Evolutionary conservation across 2,797 vertebrate genomes (phyloP), one percentile per base, ranked within the genome.

Genomic region (Molossus alvarezi): DNA sequence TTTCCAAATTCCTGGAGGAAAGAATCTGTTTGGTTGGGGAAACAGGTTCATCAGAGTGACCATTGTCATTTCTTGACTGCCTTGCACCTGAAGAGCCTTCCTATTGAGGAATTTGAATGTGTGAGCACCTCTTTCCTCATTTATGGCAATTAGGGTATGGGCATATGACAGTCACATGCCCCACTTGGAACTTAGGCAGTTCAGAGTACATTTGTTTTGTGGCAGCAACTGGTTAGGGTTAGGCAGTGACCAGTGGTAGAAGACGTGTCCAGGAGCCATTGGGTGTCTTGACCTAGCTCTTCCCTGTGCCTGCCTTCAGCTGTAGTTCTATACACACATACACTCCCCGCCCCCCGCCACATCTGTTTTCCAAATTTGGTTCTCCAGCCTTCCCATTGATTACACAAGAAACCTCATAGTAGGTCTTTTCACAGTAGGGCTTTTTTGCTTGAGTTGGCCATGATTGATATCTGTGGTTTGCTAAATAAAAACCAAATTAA

Each of bases 401-500:
- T 72, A 21, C 29, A 11, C 3, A 9, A 58, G 58, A 76, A 69
- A 71, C n/a, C 45, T 55, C 79, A 67, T 45, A 41, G 48, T 4
- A 33, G 45, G 41, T 10, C 76, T 90, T 91, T 86, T 41, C 8
- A 0, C n/a, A 48, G 57, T 65, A 60, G 75, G 48, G 9, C 51
- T 85, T 53, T 90, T 89, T 81, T 48, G 21, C 75, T 95, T 92
- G 69, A 37, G 4, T 62, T 90, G 73, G 55, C 72, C 65, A 94
- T 17, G 45, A 41, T 72, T 33, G 51, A 41, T 64, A 25, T 88
- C 77, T 90, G 9, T 76, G 88, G 51, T 90, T 86, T 90, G 57
- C 60, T 86, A 85, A 82, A 64, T 90, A 86, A 91, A 90, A 76
- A 75, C 64, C 58, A 92, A 53, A 33, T 73, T 82, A 71, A 95